A percentile compares a stretch with the other conserved stretches of the same genome.
Conservation (phyloP, 2,113 vertebrate species). For the Laticauda laticaudata region DNA sequence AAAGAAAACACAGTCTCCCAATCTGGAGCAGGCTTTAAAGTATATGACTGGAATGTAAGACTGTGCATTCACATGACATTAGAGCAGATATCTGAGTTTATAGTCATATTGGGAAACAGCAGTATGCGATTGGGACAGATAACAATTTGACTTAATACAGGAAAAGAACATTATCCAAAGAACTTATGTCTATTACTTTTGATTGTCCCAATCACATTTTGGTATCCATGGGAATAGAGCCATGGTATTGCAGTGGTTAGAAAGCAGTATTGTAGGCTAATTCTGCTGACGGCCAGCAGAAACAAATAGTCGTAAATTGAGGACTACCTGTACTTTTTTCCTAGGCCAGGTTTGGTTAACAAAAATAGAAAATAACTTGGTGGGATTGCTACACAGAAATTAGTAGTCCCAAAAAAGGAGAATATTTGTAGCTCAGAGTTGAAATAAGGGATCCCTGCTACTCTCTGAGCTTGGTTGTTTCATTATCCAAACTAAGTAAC, state of each 20-base stretch:
- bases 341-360: not conserved
- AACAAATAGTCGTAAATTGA: not conserved
- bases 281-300: not conserved
- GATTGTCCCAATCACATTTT: constrained; percentile 52
- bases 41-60: not conserved
- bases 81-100: not conserved
- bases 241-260: not conserved
- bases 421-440: not conserved
- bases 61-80: not conserved
- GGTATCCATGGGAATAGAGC: constrained; percentile 54
- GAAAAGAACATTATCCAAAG: not conserved
- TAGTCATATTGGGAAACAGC: not conserved
- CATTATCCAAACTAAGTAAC: not conserved
- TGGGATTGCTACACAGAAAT: not conserved
- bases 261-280: not conserved
- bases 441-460: not conserved
- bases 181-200: not conserved
- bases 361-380: not conserved
- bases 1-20: not conserved
- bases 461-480: not conserved
- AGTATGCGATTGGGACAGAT: not conserved
- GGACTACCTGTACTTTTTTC: not conserved
- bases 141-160: not conserved
- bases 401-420: not conserved
- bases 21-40: not conserved